These are phyloP conservation scores for Paralichthys olivaceus DNA, from an alignment of 2,113 vertebrate genomes.

Conservation along the genomic window DNA sequence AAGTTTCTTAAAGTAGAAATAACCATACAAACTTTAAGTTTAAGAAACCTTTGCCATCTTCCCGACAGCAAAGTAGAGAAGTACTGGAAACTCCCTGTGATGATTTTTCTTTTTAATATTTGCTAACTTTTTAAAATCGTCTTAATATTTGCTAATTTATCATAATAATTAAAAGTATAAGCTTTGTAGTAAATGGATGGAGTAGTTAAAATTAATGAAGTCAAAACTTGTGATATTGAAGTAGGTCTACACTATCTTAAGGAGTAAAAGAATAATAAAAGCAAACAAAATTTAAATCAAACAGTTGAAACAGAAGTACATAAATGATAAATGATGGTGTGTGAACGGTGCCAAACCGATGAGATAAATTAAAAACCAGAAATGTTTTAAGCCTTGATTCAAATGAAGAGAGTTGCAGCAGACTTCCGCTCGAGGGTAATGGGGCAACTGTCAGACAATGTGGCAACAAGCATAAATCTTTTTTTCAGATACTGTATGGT, in stretches of 20 bases:
- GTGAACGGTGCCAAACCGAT: background rate
- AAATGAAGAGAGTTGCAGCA: background rate
- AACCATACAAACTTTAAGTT: background rate
- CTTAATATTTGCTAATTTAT: too few relatives aligned
- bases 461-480: slow-evolving; percentile 22
- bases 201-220: too few relatives aligned
- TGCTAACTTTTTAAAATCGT: too few relatives aligned
- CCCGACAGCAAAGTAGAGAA: background rate
- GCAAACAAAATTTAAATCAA: too few relatives aligned
- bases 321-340: background rate
- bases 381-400: slow-evolving; percentile 6
- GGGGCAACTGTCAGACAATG: background rate
- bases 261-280: too few relatives aligned
- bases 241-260: too few relatives aligned
- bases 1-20: slow-evolving; percentile 8
- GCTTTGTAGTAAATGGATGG: too few relatives aligned
- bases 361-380: background rate
- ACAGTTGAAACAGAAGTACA: background rate
- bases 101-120: too few relatives aligned
- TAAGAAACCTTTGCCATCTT: background rate
- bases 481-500: slow-evolving; percentile 22
- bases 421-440: background rate
- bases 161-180: too few relatives aligned
- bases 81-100: too few relatives aligned
- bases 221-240: too few relatives aligned